phyloP scores from a whole-genome alignment of 2,888 invertebrate genomes.

The Scaptomyza reducta region DNA sequence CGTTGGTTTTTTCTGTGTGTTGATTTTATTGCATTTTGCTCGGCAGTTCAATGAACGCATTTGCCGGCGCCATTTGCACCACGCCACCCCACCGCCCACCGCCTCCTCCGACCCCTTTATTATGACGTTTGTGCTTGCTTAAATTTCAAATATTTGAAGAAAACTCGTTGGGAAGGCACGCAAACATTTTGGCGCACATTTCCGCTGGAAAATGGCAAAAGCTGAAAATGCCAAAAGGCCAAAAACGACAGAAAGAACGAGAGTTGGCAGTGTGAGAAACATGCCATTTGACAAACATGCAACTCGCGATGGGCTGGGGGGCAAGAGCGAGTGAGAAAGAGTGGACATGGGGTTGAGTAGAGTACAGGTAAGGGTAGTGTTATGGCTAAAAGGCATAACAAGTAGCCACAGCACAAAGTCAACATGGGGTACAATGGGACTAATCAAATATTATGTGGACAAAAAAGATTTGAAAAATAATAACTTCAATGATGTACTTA shows the following conservation, averaged over 20 bases:
- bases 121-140: constrained; percentile 37
- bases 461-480: neutral
- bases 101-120: neutral
- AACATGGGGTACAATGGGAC: constrained; percentile 23
- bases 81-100: constrained; percentile 24
- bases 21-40: constrained; percentile 68
- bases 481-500: too few relatives aligned
- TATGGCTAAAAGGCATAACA: constrained; percentile 18
- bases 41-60: constrained; percentile 74
- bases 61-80: constrained; percentile 66
- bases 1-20: neutral
- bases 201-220: constrained; percentile 68
- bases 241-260: constrained; percentile 19
- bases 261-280: constrained; percentile 24
- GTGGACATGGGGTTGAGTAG: neutral
- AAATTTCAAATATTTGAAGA: constrained; percentile 66
- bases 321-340: neutral
- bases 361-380: constrained; percentile 18
- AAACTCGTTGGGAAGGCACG: constrained; percentile 44
- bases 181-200: constrained; percentile 74
- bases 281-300: constrained; percentile 52
- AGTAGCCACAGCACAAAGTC: constrained; percentile 24
- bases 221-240: constrained; percentile 66
- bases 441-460: neutral
- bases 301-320: constrained; percentile 21